Conservation (phyloP, 2,888 invertebrate species). For the Podabrus alpinus region DNA sequence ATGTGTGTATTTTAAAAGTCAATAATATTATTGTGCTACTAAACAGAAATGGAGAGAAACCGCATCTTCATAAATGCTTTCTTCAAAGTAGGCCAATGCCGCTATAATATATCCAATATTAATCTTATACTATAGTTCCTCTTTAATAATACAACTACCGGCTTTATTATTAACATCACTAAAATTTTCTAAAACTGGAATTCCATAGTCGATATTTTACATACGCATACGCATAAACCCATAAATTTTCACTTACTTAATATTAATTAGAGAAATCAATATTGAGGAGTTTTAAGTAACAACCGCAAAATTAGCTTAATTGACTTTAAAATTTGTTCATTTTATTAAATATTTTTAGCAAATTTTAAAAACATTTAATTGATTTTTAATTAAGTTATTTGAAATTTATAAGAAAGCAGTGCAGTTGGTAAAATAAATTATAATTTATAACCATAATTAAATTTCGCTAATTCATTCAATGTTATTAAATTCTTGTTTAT, state of each 20-base stretch:
- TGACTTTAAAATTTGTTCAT: background rate
- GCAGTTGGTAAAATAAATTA: background rate
- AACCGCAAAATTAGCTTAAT: background rate
- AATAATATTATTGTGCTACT: background rate
- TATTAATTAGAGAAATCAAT: background rate
- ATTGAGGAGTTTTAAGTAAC: background rate
- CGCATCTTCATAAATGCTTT: background rate
- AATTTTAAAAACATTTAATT: background rate
- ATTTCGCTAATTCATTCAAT: background rate
- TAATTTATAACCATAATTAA: background rate
- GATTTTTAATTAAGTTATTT: background rate
- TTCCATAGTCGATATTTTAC: background rate
- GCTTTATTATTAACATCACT: background rate
- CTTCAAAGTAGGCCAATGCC: background rate
- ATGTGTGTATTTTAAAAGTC: background rate
- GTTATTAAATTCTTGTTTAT: background rate
- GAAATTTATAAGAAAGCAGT: background rate
- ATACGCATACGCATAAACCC: background rate
- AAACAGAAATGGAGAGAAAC: slow-evolving; percentile 1
- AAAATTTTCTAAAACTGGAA: background rate
- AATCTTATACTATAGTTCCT: background rate
- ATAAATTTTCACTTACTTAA: background rate
- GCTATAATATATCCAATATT: background rate
- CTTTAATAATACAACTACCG: background rate
- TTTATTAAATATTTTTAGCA: background rate